Evolutionary conservation across 2,797 vertebrate species (phyloP), one percentile per base, ranked within the genome.

Genomic region (Paratrypauchen microcephalus): DNA sequence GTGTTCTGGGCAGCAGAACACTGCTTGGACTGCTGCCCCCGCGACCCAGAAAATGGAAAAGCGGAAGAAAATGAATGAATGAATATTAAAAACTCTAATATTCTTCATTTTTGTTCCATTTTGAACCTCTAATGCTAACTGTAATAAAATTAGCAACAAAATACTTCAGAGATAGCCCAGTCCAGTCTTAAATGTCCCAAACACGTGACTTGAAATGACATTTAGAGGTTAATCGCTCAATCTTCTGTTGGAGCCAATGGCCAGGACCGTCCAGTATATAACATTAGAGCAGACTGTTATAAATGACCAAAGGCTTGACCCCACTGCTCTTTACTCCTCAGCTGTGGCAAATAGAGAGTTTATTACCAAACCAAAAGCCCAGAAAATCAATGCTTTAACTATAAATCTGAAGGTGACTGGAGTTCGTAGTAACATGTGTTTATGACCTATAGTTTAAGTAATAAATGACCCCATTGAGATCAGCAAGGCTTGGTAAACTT

Each of bases 391-490:
- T 23, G 41, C 62, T 28, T 65, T 30, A 65, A 50, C 45, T 30
- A 50, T 65, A 30, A 36, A 62, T 58, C 68, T 54, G 8, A 1
- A 39, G n/a, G 21, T 65, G 66, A 71, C 73, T 68, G 55, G 79
- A 86, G 88, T 85, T 83, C 81, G 69, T 84, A 82, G 70, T 76
- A 76, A 83, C 77, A 87, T 78, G 79, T 70, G 68, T 88, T 88
- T 85, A 88, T 86, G 82, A 71, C 82, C 85, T 80, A 3, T 16
- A 79, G 83, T 91, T 91, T 87, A 89, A 87, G 87, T 79, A 73
- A 83, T 83, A 81, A 91, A 91, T 83, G 80, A 86, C 75, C 75
- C 68, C 64, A 70, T 82, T 88, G 80, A 83, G 92, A 92, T 93
- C 90, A 81, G 90, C 93, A 85, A 78, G 79, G 68, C 65, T 75